Evolutionary conservation across 2,797 vertebrate genomes (phyloP), one percentile per base, ranked within the genome.

Genomic region (Pangasius larnaudii): DNA sequence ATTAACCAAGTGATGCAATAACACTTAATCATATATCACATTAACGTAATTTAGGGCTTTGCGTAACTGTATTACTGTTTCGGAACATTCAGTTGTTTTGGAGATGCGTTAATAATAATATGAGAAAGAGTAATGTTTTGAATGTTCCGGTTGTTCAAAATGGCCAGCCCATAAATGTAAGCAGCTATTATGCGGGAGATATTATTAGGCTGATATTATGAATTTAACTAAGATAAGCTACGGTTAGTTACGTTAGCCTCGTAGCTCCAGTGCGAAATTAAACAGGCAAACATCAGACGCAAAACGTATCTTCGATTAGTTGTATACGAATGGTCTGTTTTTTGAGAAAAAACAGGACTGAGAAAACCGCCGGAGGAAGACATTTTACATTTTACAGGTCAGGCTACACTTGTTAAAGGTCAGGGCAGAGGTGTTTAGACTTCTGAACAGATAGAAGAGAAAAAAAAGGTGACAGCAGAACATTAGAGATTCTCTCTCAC

Each of bases 341-440:
- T 53, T 30, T 78, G 27, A 19, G n/a, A 56, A 79, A 56, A 56
- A 79, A 56, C 19, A 27, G 33, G 33, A 59, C 3, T n/a, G 39
- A n/a, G 27, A 19, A 63, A 83, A 39, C 56, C 11, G 3, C 53
- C 33, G 18, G 77, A 81, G 56, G 10, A 65, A 1, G n/a, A 18
- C 24, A 30, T 65, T 53, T 53, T 53, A 14, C 51, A 14, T 65
- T 49, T 49, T 65, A 61, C 14, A 30, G 27, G 59, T 51, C 42
- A 65, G 27, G 27, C 27, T 18, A 67, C 61, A 51, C 42, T 83
- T 65, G 42, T 30, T 42, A 83, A 65, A 83, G 80, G 80, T 83
- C 80, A 83, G 58, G 59, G 16, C 27, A 65, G 59, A 83, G 80
- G 58, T 63, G 36, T 61, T 63, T 39, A 59, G 39, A 39, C 19